Base-by-base conservation (phyloP, 2,888 invertebrate species). In the Dynastes hyllus region DNA sequence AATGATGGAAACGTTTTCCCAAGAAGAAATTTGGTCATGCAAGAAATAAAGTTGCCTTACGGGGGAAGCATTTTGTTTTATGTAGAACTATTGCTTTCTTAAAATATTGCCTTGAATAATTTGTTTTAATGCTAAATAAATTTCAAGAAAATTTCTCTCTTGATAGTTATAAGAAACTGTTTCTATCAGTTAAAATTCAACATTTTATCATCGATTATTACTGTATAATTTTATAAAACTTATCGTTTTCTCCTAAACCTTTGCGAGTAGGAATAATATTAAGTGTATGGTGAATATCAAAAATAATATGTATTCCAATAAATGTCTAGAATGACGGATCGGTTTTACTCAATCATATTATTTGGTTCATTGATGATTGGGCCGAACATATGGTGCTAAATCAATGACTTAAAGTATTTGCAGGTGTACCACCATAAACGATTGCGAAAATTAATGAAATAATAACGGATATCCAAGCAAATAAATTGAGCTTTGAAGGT, bases 381-480 rank as follows among this genome's bases (percentile, higher is more conserved):
- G 9, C 2, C n/a, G 55, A 22, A 16, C 55, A 58, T 16, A 8
- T 58, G 55, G 55, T 16, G 22, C 8, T 8, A 8, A 45, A 45
- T 45, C 8, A 45, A 58, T 22, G 4, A 22, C 22, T 27, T 16
- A 22, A 9, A 58, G 22, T 22, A 8, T 58, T 58, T 22, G 13
- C 16, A 58, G 16, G 3, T 22, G 45, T 11, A 45, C 1, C 45
- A 45, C 2, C 2, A 58, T 22, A 6, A 58, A 53, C 53, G 6
- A 58, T 8, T 22, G 55, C 22, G n/a, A 58, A 58, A 58, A 8
- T 58, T 58, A 58, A 58, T 58, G 55, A 58, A 58, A 58, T 22
- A 58, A 58, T 22, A 22, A 9, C 22, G 55, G 22, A 58, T 16
- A 22, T 8, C 4, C 22, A 22, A 8, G 22, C 55, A 58, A 58